A percentile compares a stretch with the other conserved stretches of the same genome.
These are phyloP conservation scores for Ceryle rudis DNA, from an alignment of 2,797 vertebrate species.

Conservation along the genomic window DNA sequence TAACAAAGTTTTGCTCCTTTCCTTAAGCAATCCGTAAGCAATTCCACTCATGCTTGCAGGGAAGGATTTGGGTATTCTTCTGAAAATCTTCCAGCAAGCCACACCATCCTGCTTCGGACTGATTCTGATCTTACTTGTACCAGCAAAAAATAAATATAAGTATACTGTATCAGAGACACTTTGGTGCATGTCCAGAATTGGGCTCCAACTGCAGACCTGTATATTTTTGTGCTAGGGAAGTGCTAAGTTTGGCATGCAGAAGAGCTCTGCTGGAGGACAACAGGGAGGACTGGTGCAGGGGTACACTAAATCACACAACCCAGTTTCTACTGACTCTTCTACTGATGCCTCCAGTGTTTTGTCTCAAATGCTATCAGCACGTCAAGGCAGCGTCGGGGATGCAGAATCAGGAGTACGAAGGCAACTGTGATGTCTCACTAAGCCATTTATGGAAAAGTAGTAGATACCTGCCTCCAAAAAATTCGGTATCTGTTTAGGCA, in stretches of 20 bases:
- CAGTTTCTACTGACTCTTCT: not conserved
- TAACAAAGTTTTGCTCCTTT: slow-evolving; percentile 12
- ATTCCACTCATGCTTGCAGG: not conserved
- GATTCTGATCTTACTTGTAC: not conserved
- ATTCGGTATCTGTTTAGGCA: not conserved
- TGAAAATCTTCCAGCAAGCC: not conserved
- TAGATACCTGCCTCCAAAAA: not conserved
- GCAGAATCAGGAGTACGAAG: not conserved
- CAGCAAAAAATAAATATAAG: not conserved
- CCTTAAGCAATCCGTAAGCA: not conserved
- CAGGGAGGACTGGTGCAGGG: not conserved
- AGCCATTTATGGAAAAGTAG: not conserved
- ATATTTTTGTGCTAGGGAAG: not conserved
- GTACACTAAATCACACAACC: not conserved
- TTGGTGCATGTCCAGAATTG: not conserved
- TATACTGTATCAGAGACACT: not conserved
- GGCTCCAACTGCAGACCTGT: not conserved
- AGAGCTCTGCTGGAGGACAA: not conserved
- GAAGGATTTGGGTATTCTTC: not conserved
- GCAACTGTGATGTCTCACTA: not conserved
- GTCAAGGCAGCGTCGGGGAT: not conserved
- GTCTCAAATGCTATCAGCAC: not conserved
- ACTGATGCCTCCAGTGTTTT: not conserved
- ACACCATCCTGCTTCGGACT: not conserved
- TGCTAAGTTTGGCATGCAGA: not conserved